These are phyloP conservation scores for Lycophotia porphyrea DNA, from an alignment of 2,888 invertebrate species.

Conservation along the genomic window DNA sequence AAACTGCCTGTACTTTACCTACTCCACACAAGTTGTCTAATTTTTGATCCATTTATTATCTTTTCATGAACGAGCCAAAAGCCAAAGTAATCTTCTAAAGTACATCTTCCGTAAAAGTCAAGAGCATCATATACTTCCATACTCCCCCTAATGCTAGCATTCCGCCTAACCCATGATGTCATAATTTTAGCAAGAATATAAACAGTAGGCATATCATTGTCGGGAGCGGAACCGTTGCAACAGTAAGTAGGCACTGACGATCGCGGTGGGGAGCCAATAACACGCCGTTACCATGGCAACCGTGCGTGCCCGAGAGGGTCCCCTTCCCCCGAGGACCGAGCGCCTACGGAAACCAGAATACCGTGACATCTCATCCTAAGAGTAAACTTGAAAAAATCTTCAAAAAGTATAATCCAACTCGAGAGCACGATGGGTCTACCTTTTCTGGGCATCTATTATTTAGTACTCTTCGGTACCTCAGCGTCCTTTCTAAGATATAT, in stretches of 20 bases:
- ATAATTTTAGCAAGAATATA: conserved; percentile 69
- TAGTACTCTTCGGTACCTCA: conserved; percentile 72
- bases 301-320: conserved; percentile 79
- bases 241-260: conserved; percentile 70
- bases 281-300: conserved; percentile 86
- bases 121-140: conserved; percentile 41
- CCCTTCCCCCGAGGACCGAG: conserved; percentile 79
- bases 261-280: conserved; percentile 87
- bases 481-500: conserved; percentile 68
- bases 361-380: conserved; percentile 77
- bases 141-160: conserved; percentile 51
- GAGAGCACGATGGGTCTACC: conserved; percentile 65
- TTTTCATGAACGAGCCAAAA: conserved; percentile 15
- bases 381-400: conserved; percentile 66
- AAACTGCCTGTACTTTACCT: not conserved
- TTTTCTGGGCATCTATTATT: conserved; percentile 73
- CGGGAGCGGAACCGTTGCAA: conserved; percentile 65
- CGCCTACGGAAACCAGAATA: conserved; percentile 82
- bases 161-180: conserved; percentile 67
- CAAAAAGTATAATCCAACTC: conserved; percentile 29
- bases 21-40: not conserved
- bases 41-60: not conserved
- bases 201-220: conserved; percentile 71
- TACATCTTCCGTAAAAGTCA: conserved; percentile 48
- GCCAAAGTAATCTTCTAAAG: conserved; percentile 43